These are phyloP conservation scores for Athetis lepigone DNA, from an alignment of 2,888 invertebrate species.

Conservation along the genomic window DNA sequence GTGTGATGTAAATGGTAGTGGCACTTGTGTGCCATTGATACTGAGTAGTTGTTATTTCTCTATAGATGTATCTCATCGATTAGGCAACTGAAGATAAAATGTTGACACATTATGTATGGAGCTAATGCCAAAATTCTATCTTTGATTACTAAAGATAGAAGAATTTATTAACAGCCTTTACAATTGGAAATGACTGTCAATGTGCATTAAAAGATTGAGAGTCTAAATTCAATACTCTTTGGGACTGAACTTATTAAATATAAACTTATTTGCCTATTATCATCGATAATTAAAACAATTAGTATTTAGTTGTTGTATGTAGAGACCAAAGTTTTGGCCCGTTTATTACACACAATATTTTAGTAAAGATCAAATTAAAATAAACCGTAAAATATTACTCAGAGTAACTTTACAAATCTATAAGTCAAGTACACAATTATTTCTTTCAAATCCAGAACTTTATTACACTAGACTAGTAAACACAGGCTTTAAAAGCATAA, in stretches of 20 bases:
- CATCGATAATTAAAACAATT: neutral
- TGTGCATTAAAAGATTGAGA: too few relatives aligned
- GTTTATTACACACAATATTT: too few relatives aligned
- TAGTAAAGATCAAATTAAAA: too few relatives aligned
- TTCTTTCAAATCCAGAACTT: slow-evolving; percentile 6
- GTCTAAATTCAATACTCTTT: neutral
- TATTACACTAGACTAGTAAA: slow-evolving; percentile 9
- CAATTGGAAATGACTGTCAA: too few relatives aligned
- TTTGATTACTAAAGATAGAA: too few relatives aligned
- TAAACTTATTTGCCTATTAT: neutral
- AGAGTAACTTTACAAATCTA: slow-evolving; percentile 4
- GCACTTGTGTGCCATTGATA: neutral
- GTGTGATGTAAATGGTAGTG: slow-evolving; percentile 34
- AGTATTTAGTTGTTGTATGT: neutral
- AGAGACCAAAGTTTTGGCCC: too few relatives aligned
- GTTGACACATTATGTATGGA: too few relatives aligned
- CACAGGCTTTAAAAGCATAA: slow-evolving; percentile 35
- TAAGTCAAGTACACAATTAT: slow-evolving; percentile 10
- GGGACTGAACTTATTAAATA: neutral
- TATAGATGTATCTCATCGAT: too few relatives aligned
- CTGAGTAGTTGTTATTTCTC: too few relatives aligned
- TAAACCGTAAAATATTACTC: neutral
- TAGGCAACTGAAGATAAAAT: too few relatives aligned
- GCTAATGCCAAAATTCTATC: too few relatives aligned
- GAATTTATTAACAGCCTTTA: too few relatives aligned